Percentiles rank a stretch among this genome's conserved stretches.
Evolutionary conservation across 2,797 vertebrate genomes (phyloP).

Genomic region (Propithecus deckenii): DNA sequence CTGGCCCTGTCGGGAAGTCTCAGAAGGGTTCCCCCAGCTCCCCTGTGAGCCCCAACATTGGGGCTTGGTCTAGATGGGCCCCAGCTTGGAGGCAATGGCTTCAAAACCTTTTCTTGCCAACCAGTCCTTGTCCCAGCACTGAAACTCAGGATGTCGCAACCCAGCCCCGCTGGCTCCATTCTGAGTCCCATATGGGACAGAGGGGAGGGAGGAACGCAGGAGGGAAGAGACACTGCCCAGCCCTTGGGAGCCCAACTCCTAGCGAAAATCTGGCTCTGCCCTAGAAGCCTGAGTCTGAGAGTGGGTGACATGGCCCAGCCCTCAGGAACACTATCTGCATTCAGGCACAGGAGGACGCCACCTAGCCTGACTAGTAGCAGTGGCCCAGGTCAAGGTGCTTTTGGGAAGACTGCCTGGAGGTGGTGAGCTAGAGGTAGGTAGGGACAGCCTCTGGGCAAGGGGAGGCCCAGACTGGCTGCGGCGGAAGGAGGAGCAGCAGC

Average conservation of each 20-base stretch:
- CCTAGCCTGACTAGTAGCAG: background rate
- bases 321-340: background rate
- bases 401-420: constrained; percentile 62
- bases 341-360: background rate
- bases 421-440: background rate
- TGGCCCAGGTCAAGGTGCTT: background rate
- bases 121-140: background rate
- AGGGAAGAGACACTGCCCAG: background rate
- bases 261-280: background rate
- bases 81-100: background rate
- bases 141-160: background rate
- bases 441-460: background rate
- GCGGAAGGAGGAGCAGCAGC: background rate
- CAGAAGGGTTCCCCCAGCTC: background rate
- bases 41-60: background rate
- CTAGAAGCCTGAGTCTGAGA: background rate
- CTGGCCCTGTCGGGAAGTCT: background rate
- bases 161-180: background rate
- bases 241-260: background rate
- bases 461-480: background rate
- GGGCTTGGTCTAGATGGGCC: background rate
- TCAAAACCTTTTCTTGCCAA: background rate
- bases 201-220: background rate
- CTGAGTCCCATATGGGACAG: background rate
- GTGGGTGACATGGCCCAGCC: background rate